These are phyloP conservation scores for Neodiprion fabricii DNA, from an alignment of 1,140 invertebrate genomes.

Conservation along the genomic window DNA sequence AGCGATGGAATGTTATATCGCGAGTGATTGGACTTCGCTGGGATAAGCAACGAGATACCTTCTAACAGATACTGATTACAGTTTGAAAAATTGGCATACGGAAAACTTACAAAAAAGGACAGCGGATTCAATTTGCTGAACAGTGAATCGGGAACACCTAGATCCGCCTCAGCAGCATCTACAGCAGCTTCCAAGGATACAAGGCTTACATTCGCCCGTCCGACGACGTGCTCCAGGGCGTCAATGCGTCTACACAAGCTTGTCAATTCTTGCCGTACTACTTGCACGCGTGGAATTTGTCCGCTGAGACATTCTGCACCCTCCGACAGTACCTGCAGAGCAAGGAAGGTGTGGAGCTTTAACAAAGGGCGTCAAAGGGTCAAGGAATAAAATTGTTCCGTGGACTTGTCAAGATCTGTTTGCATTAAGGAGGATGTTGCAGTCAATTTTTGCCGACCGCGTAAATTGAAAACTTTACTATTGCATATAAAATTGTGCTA, in stretches of 20 bases:
- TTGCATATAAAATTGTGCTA: no score
- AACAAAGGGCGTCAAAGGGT: no score
- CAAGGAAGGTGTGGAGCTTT: slow-evolving; percentile 3
- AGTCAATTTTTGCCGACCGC: no score
- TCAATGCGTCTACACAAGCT: slow-evolving; percentile 40
- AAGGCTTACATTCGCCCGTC: slow-evolving; percentile 41
- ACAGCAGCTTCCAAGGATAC: slow-evolving; percentile 40
- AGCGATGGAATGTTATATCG: no score
- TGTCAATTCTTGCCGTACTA: slow-evolving; percentile 33
- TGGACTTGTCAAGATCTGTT: no score
- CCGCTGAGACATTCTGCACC: slow-evolving; percentile 40
- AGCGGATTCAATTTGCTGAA: slow-evolving; percentile 47
- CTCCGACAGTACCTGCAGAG: slow-evolving; percentile 38
- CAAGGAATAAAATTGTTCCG: no score
- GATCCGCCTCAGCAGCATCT: slow-evolving; percentile 43
- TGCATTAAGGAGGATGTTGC: no score
- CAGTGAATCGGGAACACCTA: slow-evolving; percentile 44
- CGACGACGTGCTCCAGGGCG: slow-evolving; percentile 42
- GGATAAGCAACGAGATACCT: no score
- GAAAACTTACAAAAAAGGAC: slow-evolving; percentile 31
- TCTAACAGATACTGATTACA: no score
- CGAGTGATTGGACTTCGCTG: no score
- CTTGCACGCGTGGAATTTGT: slow-evolving; percentile 36
- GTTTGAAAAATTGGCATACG: no score
- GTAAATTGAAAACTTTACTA: no score